A percentile compares a stretch with the other conserved stretches of the same genome.
phyloP scores from a whole-genome alignment of 2,888 invertebrate species.

The Chironomus riparius region DNA sequence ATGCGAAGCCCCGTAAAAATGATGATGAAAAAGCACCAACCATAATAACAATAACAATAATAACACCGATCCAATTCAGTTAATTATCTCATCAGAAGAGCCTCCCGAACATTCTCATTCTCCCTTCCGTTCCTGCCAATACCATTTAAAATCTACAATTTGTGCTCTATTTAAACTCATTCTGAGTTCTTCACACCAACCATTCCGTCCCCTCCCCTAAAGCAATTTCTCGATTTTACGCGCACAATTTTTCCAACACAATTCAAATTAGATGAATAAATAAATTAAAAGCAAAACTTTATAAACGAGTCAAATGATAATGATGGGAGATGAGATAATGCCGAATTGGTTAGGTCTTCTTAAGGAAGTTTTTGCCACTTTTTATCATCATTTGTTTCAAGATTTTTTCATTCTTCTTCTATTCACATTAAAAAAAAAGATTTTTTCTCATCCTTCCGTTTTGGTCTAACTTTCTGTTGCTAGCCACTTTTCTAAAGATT shows the following conservation, averaged over 20 bases:
- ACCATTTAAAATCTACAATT: not conserved
- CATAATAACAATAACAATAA: not conserved
- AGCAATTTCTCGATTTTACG: too few species aligned
- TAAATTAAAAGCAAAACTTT: not conserved
- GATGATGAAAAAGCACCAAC: not conserved
- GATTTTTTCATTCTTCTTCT: not conserved
- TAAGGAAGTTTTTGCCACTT: not conserved
- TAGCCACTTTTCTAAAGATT: too few species aligned
- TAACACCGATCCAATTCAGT: conserved; percentile 4
- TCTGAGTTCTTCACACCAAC: too few species aligned
- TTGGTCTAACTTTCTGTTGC: not conserved
- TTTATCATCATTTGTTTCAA: not conserved
- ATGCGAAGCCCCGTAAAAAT: too few species aligned
- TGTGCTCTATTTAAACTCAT: too few species aligned
- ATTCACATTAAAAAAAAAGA: not conserved
- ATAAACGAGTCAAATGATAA: not conserved
- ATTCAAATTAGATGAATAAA: not conserved
- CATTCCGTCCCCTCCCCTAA: too few species aligned
- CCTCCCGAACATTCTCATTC: not conserved
- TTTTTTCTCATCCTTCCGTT: not conserved
- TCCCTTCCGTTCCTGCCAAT: not conserved
- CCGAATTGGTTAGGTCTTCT: not conserved
- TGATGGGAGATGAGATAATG: not conserved
- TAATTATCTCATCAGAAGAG: conserved; percentile 20
- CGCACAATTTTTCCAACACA: not conserved